Percentiles rank a stretch among this genome's conserved stretches.
Evolutionary conservation across 1,140 invertebrate genomes (phyloP).

Genomic region (Hycleus phaleratus): DNA sequence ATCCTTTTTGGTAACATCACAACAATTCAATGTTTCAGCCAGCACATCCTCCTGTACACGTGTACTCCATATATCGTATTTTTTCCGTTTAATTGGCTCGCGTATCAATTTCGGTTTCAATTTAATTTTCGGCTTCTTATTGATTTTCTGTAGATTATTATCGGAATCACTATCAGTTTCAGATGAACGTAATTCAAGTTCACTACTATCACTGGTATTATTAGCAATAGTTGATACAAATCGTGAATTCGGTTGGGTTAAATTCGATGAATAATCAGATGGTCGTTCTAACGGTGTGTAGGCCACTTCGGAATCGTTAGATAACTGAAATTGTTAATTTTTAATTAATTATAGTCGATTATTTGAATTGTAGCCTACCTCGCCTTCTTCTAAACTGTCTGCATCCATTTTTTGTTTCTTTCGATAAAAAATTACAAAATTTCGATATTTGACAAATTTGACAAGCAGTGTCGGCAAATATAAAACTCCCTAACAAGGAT

Average conservation of each 20-base stretch:
- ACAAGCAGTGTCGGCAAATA: too few relatives aligned
- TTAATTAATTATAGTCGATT: not conserved
- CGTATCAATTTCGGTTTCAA: slow-evolving; percentile 4
- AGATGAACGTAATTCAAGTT: slow-evolving; percentile 2
- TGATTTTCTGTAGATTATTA: slow-evolving; percentile 1
- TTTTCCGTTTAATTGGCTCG: not conserved
- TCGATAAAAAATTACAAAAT: too few relatives aligned
- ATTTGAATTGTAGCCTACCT: not conserved
- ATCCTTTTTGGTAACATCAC: slow-evolving; percentile 49
- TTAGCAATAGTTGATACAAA: not conserved
- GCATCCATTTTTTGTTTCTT: not conserved
- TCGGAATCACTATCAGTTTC: slow-evolving; percentile 12
- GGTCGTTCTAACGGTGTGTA: slow-evolving; percentile 8
- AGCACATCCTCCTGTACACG: slow-evolving; percentile 54
- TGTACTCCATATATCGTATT: slow-evolving; percentile 23
- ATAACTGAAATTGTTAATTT: slow-evolving; percentile 2
- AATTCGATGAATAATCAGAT: slow-evolving; percentile 1
- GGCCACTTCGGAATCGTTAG: slow-evolving; percentile 1
- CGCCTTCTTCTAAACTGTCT: not conserved
- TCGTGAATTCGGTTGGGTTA: not conserved
- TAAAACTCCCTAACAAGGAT: too few relatives aligned
- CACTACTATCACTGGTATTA: not conserved
- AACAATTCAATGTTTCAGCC: slow-evolving; percentile 51
- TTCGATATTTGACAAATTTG: too few relatives aligned
- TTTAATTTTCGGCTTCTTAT: slow-evolving; percentile 8